Percentiles rank a stretch among this genome's conserved stretches.
phyloP scores from a whole-genome alignment of 2,113 vertebrate genomes.

The Otolemur garnettii region DNA sequence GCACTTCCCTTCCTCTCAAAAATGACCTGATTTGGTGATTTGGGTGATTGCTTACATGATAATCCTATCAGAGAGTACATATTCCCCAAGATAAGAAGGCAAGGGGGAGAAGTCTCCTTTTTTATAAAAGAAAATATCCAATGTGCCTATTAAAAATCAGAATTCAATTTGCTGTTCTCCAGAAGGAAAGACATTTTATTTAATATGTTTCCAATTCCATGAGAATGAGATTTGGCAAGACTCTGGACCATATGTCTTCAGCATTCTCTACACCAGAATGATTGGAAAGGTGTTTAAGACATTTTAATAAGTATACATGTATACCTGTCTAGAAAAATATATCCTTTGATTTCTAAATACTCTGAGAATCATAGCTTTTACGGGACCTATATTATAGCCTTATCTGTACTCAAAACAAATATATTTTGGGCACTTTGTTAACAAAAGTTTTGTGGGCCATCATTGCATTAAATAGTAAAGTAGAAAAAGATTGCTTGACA shows the following conservation, averaged over 20 bases:
- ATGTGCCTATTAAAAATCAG: not conserved
- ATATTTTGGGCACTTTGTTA: not conserved
- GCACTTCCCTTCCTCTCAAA: not conserved
- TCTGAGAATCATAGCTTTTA: conserved; percentile 31
- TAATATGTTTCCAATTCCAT: not conserved
- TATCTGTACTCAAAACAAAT: not conserved
- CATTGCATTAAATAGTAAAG: not conserved
- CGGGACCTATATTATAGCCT: not conserved
- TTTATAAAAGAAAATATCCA: not conserved
- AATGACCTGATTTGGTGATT: not conserved
- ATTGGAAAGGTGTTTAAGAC: conserved; percentile 47
- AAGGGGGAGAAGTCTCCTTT: not conserved
- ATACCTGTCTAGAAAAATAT: conserved; percentile 36
- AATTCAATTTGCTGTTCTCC: not conserved
- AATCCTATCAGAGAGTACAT: not conserved
- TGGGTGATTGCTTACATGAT: not conserved
- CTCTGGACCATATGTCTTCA: conserved; percentile 30
- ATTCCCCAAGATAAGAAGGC: not conserved
- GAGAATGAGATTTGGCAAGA: conserved; percentile 47
- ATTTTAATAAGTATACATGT: conserved; percentile 43
- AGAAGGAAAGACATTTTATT: not conserved
- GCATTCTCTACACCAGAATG: not conserved
- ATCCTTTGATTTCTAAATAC: conserved; percentile 5
- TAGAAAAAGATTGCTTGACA: not conserved
- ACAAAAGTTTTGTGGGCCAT: conserved; percentile 1